Evolutionary conservation across 30 jellyfish, hydroid and myxozoan species (phyloP).

Genomic region (Hydractinia echinata): DNA sequence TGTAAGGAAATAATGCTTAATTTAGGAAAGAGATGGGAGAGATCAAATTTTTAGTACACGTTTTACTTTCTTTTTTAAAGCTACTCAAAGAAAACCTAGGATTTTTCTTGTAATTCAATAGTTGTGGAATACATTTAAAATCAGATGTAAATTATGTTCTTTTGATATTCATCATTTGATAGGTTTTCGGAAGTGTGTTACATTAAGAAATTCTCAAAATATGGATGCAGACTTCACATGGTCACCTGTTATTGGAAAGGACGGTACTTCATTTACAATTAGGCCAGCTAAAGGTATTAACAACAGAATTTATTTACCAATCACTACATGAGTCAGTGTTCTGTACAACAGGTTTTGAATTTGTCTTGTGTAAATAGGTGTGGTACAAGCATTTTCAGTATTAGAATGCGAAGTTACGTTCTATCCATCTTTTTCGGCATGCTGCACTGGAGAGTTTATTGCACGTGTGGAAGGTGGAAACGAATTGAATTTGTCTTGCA

Average conservation of each 20-base stretch:
- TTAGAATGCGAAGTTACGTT: slow-evolving; percentile 85
- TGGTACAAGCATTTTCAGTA: slow-evolving; percentile 65
- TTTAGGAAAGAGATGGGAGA: too few species aligned
- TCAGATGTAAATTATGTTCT: not conserved
- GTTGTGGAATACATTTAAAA: not conserved
- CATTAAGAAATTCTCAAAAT: slow-evolving; percentile 60
- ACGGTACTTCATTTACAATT: slow-evolving; percentile 85
- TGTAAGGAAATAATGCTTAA: too few species aligned
- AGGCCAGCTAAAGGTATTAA: slow-evolving; percentile 84
- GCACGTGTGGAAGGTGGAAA: slow-evolving; percentile 67
- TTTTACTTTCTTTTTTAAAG: too few species aligned
- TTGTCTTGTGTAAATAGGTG: slow-evolving; percentile 28
- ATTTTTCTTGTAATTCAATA: too few species aligned
- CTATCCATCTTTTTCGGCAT: slow-evolving; percentile 84
- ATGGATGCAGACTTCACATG: slow-evolving; percentile 76
- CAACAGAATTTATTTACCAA: too few species aligned
- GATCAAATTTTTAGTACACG: too few species aligned
- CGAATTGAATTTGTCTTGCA: slow-evolving; percentile 42
- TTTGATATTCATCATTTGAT: not conserved
- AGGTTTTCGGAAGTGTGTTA: slow-evolving; percentile 74
- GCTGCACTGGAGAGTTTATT: slow-evolving; percentile 49
- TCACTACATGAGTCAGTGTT: too few species aligned
- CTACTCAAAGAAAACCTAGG: too few species aligned
- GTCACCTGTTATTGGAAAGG: slow-evolving; percentile 73
- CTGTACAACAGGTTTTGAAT: too few species aligned